These are phyloP conservation scores for Parascotia fuliginaria DNA, from an alignment of 2,888 invertebrate genomes.

Conservation along the genomic window DNA sequence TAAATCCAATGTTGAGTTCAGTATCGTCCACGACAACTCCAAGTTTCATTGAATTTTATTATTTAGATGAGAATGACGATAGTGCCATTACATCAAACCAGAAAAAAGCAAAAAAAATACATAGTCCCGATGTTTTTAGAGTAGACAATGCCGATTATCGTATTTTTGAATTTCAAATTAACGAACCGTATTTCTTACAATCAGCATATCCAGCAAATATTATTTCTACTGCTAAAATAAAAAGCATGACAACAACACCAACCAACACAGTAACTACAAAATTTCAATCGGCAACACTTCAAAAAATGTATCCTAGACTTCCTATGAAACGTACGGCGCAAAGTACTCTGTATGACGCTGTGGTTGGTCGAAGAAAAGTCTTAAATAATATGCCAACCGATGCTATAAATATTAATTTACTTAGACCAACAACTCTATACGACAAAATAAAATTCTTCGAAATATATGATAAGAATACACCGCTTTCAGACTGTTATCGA, in stretches of 20 bases:
- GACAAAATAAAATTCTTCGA: conserved; percentile 78
- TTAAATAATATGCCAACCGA: background rate
- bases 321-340: background rate
- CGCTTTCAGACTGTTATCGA: conserved; percentile 14
- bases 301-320: background rate
- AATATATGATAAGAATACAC: conserved; percentile 67
- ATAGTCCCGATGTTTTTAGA: conserved; percentile 16
- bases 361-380: too few species aligned
- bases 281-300: background rate
- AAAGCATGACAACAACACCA: background rate
- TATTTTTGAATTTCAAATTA: conserved; percentile 45
- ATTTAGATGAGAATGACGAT: conserved; percentile 62
- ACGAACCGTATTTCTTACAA: conserved; percentile 23
- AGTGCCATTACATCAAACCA: conserved; percentile 22
- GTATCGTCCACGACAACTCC: conserved; percentile 47
- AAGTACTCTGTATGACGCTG: too few species aligned
- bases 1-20: conserved; percentile 9
- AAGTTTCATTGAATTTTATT: conserved; percentile 76
- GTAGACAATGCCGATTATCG: conserved; percentile 34
- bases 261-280: too few species aligned
- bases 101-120: conserved; percentile 3
- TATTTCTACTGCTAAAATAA: background rate
- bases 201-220: conserved; percentile 24
- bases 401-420: background rate
- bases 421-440: conserved; percentile 40